These are phyloP conservation scores for Omphaloscelis lunosa DNA, from an alignment of 2,888 invertebrate species.

Conservation along the genomic window DNA sequence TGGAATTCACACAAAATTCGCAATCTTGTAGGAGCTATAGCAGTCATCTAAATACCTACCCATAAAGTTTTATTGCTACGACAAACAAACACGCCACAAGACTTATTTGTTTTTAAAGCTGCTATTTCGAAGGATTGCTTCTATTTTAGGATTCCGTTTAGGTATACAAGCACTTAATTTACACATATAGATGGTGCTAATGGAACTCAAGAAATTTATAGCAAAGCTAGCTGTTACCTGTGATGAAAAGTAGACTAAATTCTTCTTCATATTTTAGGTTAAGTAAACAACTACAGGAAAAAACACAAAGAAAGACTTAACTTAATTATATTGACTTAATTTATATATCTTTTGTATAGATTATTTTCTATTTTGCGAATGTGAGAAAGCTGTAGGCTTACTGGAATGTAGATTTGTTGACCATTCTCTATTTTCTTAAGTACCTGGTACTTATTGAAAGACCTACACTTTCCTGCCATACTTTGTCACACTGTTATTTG, in stretches of 20 bases:
- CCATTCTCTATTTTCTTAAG: too few relatives aligned
- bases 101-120: slow-evolving; percentile 49
- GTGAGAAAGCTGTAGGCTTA: too few relatives aligned
- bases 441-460: too few relatives aligned
- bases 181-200: background rate
- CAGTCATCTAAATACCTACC: slow-evolving; percentile 51
- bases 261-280: background rate
- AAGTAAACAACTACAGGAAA: too few relatives aligned
- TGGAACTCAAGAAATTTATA: background rate
- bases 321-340: too few relatives aligned
- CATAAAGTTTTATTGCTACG: slow-evolving; percentile 57
- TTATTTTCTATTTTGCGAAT: too few relatives aligned
- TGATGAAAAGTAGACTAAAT: background rate
- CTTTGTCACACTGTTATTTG: too few relatives aligned
- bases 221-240: background rate
- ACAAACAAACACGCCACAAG: slow-evolving; percentile 54
- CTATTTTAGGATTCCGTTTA: slow-evolving; percentile 2
- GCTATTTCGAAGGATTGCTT: slow-evolving; percentile 8
- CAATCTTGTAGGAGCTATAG: slow-evolving; percentile 27
- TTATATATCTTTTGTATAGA: too few relatives aligned
- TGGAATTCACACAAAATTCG: slow-evolving; percentile 51
- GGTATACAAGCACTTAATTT: slow-evolving; percentile 18
- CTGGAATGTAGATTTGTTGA: too few relatives aligned
- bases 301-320: too few relatives aligned
- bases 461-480: too few relatives aligned